Percentiles rank a stretch among this genome's conserved stretches.
phyloP scores from a whole-genome alignment of 2,888 invertebrate genomes.

The Drosophila nigricruria region DNA sequence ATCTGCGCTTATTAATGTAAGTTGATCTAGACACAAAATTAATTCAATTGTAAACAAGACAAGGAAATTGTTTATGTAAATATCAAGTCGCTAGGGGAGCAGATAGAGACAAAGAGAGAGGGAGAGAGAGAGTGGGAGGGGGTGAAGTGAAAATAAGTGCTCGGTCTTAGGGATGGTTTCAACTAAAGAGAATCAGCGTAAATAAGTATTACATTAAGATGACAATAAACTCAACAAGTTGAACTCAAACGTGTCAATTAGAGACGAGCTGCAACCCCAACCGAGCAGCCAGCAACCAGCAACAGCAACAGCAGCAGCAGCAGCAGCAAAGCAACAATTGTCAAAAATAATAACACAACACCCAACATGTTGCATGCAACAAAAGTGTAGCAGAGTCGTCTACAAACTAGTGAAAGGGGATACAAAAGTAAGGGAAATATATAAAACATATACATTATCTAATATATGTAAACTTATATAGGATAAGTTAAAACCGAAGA shows the following conservation, averaged over 20 bases:
- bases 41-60: constrained; percentile 55
- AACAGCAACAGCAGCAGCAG: constrained; percentile 30
- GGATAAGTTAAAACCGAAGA: no score
- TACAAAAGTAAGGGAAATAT: neutral
- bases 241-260: constrained; percentile 63
- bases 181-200: constrained; percentile 18
- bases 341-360: constrained; percentile 74
- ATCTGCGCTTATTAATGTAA: constrained; percentile 21
- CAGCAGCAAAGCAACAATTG: constrained; percentile 63
- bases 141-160: neutral
- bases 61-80: constrained; percentile 46
- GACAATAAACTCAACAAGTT: constrained; percentile 71
- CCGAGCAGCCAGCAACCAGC: constrained; percentile 36
- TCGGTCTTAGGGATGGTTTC: neutral
- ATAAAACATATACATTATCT: no score
- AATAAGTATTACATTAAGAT: constrained; percentile 37
- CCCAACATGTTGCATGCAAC: constrained; percentile 64
- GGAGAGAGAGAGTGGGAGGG: no score
- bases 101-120: neutral
- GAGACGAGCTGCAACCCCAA: constrained; percentile 27
- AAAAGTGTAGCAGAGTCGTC: constrained; percentile 28
- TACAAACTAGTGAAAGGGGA: neutral
- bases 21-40: constrained; percentile 47
- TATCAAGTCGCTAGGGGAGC: constrained; percentile 21
- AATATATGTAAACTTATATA: no score